Evolutionary conservation across 1,140 invertebrate species (phyloP).

Genomic region (Tribolium castaneum): DNA sequence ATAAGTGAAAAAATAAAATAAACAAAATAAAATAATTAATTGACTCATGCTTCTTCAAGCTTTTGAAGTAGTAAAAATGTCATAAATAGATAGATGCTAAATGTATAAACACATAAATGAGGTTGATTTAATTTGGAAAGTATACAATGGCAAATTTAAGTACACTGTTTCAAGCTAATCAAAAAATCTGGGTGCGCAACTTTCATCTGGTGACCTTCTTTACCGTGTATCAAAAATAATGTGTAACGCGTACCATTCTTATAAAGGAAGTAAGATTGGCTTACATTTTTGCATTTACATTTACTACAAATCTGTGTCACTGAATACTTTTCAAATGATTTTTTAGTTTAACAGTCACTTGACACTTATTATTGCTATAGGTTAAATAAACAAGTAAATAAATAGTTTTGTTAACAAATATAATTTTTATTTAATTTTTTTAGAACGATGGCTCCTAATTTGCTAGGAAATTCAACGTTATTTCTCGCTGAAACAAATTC

Average conservation of each 20-base stretch:
- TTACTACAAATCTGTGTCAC: slow-evolving; percentile 37
- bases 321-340: background rate
- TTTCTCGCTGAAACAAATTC: slow-evolving; percentile 57
- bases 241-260: background rate
- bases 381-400: background rate
- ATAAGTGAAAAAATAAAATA: too few species aligned
- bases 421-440: background rate
- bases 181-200: background rate
- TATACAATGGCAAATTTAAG: background rate
- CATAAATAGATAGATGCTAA: too few species aligned
- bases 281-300: background rate
- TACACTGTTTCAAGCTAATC: background rate
- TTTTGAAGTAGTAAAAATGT: too few species aligned
- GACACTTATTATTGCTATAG: background rate
- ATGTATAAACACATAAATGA: too few species aligned
- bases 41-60: too few species aligned
- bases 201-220: background rate
- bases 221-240: background rate
- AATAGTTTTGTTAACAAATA: too few species aligned
- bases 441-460: slow-evolving; percentile 59
- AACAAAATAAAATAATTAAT: too few species aligned
- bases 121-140: background rate
- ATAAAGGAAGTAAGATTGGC: slow-evolving; percentile 7
- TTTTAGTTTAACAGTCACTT: background rate
- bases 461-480: slow-evolving; percentile 57